phyloP scores from a whole-genome alignment of 2,888 invertebrate genomes.

The Lasioglossum lativentre region DNA sequence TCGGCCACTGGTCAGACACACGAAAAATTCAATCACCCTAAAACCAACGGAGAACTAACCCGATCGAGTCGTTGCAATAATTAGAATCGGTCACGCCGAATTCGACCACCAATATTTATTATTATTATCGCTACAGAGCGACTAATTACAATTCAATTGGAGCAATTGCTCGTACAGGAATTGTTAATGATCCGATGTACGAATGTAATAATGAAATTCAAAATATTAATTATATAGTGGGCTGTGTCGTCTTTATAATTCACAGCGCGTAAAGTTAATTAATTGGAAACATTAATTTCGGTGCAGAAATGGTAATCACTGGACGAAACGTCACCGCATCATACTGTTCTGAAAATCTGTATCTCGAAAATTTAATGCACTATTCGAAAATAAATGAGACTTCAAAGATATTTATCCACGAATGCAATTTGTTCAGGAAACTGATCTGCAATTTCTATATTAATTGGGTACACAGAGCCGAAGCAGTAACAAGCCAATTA shows the following conservation, averaged over 20 bases:
- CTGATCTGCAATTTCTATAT: background rate
- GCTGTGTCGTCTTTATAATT: background rate
- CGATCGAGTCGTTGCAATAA: background rate
- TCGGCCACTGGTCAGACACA: background rate
- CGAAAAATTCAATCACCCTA: too few relatives aligned
- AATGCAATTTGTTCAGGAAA: background rate
- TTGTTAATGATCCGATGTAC: background rate
- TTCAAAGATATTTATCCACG: background rate
- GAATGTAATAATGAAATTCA: background rate
- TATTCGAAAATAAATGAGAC: background rate
- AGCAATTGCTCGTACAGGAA: background rate
- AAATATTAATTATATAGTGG: background rate
- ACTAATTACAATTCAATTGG: background rate
- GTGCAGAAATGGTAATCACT: background rate
- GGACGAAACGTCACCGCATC: background rate
- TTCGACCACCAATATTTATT: background rate
- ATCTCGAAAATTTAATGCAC: background rate
- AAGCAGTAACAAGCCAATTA: background rate
- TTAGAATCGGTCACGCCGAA: background rate
- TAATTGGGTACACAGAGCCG: background rate
- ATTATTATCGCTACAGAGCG: background rate
- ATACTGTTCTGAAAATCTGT: background rate
- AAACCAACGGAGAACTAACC: background rate
- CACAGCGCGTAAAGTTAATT: background rate
- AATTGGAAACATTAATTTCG: background rate